Conservation (phyloP, 2,888 invertebrate genomes). For the Cantharis nigra region DNA sequence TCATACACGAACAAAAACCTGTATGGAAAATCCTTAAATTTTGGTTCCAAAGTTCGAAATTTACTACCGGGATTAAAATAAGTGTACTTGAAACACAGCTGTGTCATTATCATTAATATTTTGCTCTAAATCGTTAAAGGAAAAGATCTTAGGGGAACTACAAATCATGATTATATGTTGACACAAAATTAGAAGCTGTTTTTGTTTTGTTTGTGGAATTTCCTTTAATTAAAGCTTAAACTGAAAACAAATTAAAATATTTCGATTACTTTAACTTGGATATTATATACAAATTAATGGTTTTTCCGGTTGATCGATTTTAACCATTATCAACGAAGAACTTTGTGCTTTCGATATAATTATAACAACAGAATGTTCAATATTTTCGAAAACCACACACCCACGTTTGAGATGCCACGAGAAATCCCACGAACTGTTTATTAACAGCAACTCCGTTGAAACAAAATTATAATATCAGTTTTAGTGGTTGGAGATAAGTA, state of each 20-base stretch:
- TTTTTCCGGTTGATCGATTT: background rate
- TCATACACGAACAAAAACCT: background rate
- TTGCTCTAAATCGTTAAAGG: background rate
- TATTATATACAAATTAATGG: background rate
- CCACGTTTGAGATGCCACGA: background rate
- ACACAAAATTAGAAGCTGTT: background rate
- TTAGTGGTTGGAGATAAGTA: background rate
- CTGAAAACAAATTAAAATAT: background rate
- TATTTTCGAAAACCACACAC: background rate
- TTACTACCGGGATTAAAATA: background rate
- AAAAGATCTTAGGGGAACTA: background rate
- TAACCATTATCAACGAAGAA: background rate
- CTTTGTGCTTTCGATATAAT: background rate
- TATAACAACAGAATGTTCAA: background rate
- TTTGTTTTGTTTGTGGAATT: background rate
- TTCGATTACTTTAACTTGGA: background rate
- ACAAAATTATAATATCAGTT: background rate
- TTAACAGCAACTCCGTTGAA: background rate
- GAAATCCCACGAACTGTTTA: background rate
- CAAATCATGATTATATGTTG: background rate
- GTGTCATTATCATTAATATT: background rate
- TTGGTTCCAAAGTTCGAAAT: background rate
- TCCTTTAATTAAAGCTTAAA: background rate
- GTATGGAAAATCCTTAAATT: background rate
- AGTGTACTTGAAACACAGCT: background rate